Evolutionary conservation across 1,140 invertebrate genomes (phyloP), one percentile per base, ranked within the genome.

Genomic region (Panulirus ornatus): DNA sequence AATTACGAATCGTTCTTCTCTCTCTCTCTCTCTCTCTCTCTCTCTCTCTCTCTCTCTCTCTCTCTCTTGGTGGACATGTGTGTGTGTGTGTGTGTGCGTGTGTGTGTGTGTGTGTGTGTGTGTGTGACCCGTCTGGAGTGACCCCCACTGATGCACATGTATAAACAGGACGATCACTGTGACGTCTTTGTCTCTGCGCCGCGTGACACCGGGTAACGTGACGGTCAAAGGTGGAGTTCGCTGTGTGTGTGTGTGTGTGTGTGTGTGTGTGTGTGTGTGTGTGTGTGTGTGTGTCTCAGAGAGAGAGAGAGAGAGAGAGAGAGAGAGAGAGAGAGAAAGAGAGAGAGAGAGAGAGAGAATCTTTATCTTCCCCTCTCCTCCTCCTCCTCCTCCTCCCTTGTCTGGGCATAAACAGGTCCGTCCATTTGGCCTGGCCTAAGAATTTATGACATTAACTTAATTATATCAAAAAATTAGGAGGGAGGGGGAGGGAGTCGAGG

Each of bases 1-100:
- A 75, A 85, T 75, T 75, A 73, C 71, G 34, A 11, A 1, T 85
- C 70, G 11, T 75, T 44, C 71, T 40, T 75, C 84, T 51, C 70
- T 51, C 40, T 85, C 30, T 8, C 71, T 75, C 70, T 51, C 71
- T 34, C 11, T 54, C n/a, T 34, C 42, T 38, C 22, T n/a, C n/a
- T n/a, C n/a, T n/a, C n/a, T n/a, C n/a, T n/a, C n/a, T n/a, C n/a
- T 83, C 36, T 36, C 36, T 83, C 36, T 36, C 36, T 83, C 36
- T 6, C 16, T 83, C 36, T 36, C 36, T 83, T 36, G 30, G 47
- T 83, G 47, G 30, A 63, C 63, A 63, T 66, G 36, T 83, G 47
- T 66, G 58, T 83, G 47, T 47, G 9, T 83, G 36, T 66, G 36
- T 83, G 36, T 83, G 47, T 66, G 36, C 38, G 47, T 83, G 58